Evolutionary conservation across 1,140 invertebrate species (phyloP), one percentile per base, ranked within the genome.

Genomic region (Melitaea cinxia): DNA sequence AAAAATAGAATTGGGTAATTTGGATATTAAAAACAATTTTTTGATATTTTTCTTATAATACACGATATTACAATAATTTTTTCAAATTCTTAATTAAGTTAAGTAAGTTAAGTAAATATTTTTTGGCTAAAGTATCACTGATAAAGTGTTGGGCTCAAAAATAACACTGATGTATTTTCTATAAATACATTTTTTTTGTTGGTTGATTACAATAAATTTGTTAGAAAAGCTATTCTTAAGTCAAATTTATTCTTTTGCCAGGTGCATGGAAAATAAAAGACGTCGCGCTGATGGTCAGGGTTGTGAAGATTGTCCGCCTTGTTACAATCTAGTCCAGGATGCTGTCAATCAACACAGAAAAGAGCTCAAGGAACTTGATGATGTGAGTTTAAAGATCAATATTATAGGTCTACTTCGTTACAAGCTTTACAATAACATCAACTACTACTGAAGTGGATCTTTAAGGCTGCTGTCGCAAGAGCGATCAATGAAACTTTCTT

Each of bases 321-420:
- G 98, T 82, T 99, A 99, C 80, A 97, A 97, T 85, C 91, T 99
- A 0, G 97, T 99, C 0, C 95, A 98, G 83, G 95, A 97, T 65
- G 95, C 96, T 0, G 96, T 97, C 0, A 95, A 96, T 80, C 77
- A 91, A n/a, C 97, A 99, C 77, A 92, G 97, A 55, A 86, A 81
- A 47, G 96, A 96, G 77, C 88, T 99, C 4, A 85, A 91, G 0
- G 94, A 97, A 64, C 91, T 99, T 10, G 93, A 94, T 63, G 91
- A 94, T 24, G 91, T 96, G 30, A 77, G 72, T 74, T 55, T 65
- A 17, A 0, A 6, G 9, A 1, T 33, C 9, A 33, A n/a, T n/a
- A n/a, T 33, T 33, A 9, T 33, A 4, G 26, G 30, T 33, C 30
- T 28, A 4, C 7, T 28, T 4, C 26, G 26, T 28, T n/a, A n/a